Percentiles rank a stretch among this genome's conserved stretches.
Evolutionary conservation across 2,888 invertebrate species (phyloP).

Genomic region (Pollenia angustigena): DNA sequence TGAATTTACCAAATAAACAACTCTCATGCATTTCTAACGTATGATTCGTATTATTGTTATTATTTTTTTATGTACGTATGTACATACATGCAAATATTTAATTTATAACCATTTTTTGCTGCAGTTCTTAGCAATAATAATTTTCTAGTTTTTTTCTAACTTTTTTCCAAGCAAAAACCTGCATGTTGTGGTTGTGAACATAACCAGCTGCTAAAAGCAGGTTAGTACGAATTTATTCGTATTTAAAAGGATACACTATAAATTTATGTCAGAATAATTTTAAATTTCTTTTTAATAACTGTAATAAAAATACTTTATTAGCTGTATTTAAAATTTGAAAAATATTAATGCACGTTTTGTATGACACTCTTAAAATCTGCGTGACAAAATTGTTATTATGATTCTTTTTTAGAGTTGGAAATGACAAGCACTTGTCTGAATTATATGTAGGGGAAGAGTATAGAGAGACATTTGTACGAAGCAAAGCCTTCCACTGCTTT

Average conservation of each 20-base stretch:
- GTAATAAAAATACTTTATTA: neutral
- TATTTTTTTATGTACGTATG: neutral
- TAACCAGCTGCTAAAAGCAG: slow-evolving; percentile 63
- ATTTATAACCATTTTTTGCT: slow-evolving; percentile 32
- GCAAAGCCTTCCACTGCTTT: too few relatives aligned
- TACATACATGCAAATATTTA: slow-evolving; percentile 48
- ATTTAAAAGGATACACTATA: slow-evolving; percentile 27
- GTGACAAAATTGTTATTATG: too few relatives aligned
- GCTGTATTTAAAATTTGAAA: neutral
- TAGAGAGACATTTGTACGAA: too few relatives aligned
- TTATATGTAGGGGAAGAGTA: too few relatives aligned
- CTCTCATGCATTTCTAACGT: slow-evolving; percentile 10
- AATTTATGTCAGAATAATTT: slow-evolving; percentile 63
- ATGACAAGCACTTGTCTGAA: too few relatives aligned
- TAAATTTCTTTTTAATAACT: slow-evolving; percentile 36
- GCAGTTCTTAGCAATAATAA: slow-evolving; percentile 1
- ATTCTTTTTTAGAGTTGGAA: too few relatives aligned
- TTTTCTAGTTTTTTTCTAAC: neutral
- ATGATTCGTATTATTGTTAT: slow-evolving; percentile 1
- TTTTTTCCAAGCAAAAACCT: slow-evolving; percentile 23
- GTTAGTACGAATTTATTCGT: slow-evolving; percentile 29
- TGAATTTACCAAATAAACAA: slow-evolving; percentile 49
- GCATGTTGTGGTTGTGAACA: slow-evolving; percentile 66
- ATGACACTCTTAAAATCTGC: too few relatives aligned
- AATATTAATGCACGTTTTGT: too few relatives aligned